Evolutionary conservation across 2,888 invertebrate species (phyloP).

Genomic region (Tetropium fuscum): DNA sequence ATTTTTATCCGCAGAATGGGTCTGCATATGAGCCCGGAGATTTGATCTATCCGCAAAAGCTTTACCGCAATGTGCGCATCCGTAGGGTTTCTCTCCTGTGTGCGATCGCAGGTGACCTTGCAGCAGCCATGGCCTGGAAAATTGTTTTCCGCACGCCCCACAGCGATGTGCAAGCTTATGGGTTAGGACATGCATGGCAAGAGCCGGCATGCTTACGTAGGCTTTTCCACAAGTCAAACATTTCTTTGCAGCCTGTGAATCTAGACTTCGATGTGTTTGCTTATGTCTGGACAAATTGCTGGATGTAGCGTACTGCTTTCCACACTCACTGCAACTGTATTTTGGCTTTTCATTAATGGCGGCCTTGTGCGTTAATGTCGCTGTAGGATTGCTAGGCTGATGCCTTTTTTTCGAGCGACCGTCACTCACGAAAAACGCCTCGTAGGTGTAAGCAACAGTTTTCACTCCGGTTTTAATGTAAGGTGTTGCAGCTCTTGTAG

Average conservation of each 20-base stretch:
- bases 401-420: slow-evolving; percentile 79
- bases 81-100: slow-evolving; percentile 94
- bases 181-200: slow-evolving; percentile 93
- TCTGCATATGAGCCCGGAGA: slow-evolving; percentile 94
- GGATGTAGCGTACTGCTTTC: slow-evolving; percentile 91
- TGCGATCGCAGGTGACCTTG: slow-evolving; percentile 90
- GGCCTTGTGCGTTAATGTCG: slow-evolving; percentile 47
- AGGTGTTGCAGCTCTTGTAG: slow-evolving; percentile 27
- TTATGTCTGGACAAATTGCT: slow-evolving; percentile 91
- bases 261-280: slow-evolving; percentile 92
- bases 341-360: slow-evolving; percentile 59
- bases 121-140: slow-evolving; percentile 95
- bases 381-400: slow-evolving; percentile 48
- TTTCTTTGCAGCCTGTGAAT: slow-evolving; percentile 93
- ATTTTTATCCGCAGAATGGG: slow-evolving; percentile 91
- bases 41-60: slow-evolving; percentile 96
- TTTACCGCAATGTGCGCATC: slow-evolving; percentile 94
- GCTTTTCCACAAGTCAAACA: slow-evolving; percentile 96
- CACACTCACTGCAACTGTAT: slow-evolving; percentile 90
- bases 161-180: slow-evolving; percentile 95
- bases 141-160: slow-evolving; percentile 92
- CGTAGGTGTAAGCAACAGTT: slow-evolving; percentile 90
- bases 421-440: slow-evolving; percentile 92
- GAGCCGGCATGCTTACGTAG: slow-evolving; percentile 97
- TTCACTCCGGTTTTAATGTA: slow-evolving; percentile 67